Percentiles rank a stretch among this genome's conserved stretches.
phyloP scores from a whole-genome alignment of 2,888 invertebrate species.

The Platycheirus rosarum region DNA sequence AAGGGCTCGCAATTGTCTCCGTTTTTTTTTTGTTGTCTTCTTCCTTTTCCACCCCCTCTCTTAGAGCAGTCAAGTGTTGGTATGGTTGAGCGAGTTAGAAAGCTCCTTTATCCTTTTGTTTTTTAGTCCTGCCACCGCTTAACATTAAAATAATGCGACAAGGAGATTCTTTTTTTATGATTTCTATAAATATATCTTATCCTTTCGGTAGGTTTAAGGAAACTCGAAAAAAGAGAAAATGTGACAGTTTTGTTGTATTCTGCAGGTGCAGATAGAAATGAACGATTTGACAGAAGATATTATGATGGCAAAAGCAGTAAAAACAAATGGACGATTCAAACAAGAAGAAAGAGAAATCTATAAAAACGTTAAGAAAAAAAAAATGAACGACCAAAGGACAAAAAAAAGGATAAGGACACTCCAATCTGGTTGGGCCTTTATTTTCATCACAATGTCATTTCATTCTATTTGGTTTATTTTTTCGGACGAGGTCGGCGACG shows the following conservation, averaged over 20 bases:
- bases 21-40: neutral
- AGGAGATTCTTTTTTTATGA: conserved; percentile 42
- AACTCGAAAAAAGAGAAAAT: conserved; percentile 43
- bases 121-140: conserved; percentile 23
- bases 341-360: conserved; percentile 4
- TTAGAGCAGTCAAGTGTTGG: conserved; percentile 4
- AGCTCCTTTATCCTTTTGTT: conserved; percentile 45
- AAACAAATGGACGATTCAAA: conserved; percentile 55
- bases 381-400: conserved; percentile 3
- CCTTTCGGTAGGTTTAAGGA: too few species aligned
- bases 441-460: conserved; percentile 69
- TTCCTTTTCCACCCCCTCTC: neutral
- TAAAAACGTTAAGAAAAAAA: conserved; percentile 21
- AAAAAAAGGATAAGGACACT: conserved; percentile 32
- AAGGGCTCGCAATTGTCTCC: conserved; percentile 58
- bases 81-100: conserved; percentile 1
- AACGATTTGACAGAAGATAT: conserved; percentile 55
- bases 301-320: conserved; percentile 40
- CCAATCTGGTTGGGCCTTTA: conserved; percentile 50
- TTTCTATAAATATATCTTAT: conserved; percentile 29
- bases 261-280: conserved; percentile 68
- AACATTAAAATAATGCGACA: conserved; percentile 70
- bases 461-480: conserved; percentile 68
- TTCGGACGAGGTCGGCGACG: conserved; percentile 21
- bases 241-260: conserved; percentile 49